These are phyloP conservation scores for Leptobrachium leishanense DNA, from an alignment of 2,113 vertebrate genomes.

Conservation along the genomic window DNA sequence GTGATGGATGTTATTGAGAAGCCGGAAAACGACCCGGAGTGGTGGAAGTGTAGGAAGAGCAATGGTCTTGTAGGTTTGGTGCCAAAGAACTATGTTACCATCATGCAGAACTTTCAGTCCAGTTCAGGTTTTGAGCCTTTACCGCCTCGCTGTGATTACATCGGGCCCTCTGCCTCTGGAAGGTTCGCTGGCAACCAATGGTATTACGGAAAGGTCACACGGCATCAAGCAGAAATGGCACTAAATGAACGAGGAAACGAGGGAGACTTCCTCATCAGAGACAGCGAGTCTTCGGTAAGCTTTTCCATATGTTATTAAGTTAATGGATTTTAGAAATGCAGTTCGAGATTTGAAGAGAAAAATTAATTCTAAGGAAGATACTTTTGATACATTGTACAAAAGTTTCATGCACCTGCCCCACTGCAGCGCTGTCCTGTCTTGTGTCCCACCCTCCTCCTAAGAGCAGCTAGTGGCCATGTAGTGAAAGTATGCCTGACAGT, in stretches of 20 bases:
- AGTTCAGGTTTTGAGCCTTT: constrained; percentile 74
- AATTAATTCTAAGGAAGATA: no score
- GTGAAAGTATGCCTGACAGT: no score
- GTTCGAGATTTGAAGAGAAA: no score
- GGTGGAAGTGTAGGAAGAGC: constrained; percentile 90
- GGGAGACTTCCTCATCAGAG: constrained; percentile 88
- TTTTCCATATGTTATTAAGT: neutral
- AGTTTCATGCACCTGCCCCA: no score
- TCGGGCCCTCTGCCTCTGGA: constrained; percentile 77
- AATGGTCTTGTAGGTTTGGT: constrained; percentile 85
- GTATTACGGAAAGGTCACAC: constrained; percentile 90
- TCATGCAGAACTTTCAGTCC: constrained; percentile 76
- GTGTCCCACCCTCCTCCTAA: no score
- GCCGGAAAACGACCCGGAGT: constrained; percentile 88
- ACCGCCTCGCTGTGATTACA: constrained; percentile 84
- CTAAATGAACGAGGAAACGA: constrained; percentile 84
- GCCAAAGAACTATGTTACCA: constrained; percentile 88
- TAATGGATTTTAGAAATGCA: no score
- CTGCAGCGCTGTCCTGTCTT: no score
- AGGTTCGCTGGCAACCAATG: constrained; percentile 86
- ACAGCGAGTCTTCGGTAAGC: constrained; percentile 91
- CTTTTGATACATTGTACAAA: no score
- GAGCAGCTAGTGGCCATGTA: no score
- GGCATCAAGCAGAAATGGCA: constrained; percentile 88
- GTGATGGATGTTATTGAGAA: constrained; percentile 91